These are phyloP conservation scores for Scaptomyza hsui DNA, from an alignment of 1,140 invertebrate genomes.

Conservation along the genomic window DNA sequence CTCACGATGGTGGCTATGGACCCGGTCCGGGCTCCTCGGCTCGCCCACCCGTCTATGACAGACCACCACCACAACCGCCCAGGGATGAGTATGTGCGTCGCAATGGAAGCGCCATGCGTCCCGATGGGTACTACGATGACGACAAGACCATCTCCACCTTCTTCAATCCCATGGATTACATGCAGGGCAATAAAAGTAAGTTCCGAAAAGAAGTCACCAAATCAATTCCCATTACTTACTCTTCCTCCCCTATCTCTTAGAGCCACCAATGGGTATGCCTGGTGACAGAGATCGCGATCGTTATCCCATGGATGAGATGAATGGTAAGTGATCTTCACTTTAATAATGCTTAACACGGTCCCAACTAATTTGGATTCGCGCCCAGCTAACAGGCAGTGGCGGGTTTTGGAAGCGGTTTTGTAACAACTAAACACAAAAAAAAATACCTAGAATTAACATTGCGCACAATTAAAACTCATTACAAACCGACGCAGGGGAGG, in stretches of 20 bases:
- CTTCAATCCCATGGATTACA: constrained; percentile 82
- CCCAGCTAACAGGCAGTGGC: constrained; percentile 28
- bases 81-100: constrained; percentile 70
- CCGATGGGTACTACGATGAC: constrained; percentile 71
- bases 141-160: constrained; percentile 81
- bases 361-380: constrained; percentile 68
- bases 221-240: neutral
- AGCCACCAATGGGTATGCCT: constrained; percentile 53
- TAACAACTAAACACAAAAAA: constrained; percentile 47
- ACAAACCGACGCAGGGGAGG: constrained; percentile 20
- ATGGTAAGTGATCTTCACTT: constrained; percentile 54
- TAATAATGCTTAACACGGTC: neutral
- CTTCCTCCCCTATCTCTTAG: constrained; percentile 35
- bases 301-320: constrained; percentile 69
- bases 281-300: constrained; percentile 60
- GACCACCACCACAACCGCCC: constrained; percentile 25
- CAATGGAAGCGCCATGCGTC: constrained; percentile 67
- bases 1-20: constrained; percentile 48
- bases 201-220: neutral
- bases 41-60: constrained; percentile 51
- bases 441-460: constrained; percentile 63
- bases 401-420: constrained; percentile 44
- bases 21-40: constrained; percentile 41
- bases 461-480: constrained; percentile 78
- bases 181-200: constrained; percentile 62